Percentiles rank a stretch among this genome's conserved stretches.
These are phyloP conservation scores for Melanostoma scalare DNA, from an alignment of 2,888 invertebrate species.

Conservation along the genomic window DNA sequence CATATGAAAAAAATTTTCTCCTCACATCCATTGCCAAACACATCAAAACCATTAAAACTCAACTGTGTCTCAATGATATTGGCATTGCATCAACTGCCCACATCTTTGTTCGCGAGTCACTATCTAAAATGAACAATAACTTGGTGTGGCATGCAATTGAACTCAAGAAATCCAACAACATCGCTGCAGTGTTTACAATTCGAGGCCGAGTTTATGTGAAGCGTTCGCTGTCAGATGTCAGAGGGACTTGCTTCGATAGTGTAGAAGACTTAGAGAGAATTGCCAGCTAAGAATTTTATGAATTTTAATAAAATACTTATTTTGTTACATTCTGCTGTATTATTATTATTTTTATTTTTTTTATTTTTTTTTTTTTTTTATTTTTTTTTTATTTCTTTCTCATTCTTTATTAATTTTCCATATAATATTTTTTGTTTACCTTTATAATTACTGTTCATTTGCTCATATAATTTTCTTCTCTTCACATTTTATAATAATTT, in stretches of 20 bases:
- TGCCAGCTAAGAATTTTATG: not conserved
- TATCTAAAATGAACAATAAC: not conserved
- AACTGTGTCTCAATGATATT: no score
- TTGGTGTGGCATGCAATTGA: not conserved
- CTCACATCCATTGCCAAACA: not conserved
- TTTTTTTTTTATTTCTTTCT: no score
- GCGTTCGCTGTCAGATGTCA: not conserved
- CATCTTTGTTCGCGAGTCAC: not conserved
- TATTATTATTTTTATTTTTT: no score
- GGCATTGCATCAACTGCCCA: not conserved
- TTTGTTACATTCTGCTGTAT: no score
- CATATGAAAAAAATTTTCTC: not conserved
- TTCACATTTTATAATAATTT: no score
- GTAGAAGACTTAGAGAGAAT: not conserved
- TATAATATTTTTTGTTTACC: no score
- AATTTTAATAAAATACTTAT: not conserved
- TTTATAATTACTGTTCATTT: no score
- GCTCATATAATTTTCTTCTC: no score
- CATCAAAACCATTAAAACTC: not conserved
- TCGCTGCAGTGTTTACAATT: not conserved
- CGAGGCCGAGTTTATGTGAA: not conserved
- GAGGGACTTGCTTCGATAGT: not conserved
- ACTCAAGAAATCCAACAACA: slow-evolving; percentile 1
- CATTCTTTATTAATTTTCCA: no score
- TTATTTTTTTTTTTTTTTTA: no score